A percentile compares a stretch with the other conserved stretches of the same genome.
Conservation (phyloP, 2,113 vertebrate genomes). For the Leptodactylus fuscus region DNA sequence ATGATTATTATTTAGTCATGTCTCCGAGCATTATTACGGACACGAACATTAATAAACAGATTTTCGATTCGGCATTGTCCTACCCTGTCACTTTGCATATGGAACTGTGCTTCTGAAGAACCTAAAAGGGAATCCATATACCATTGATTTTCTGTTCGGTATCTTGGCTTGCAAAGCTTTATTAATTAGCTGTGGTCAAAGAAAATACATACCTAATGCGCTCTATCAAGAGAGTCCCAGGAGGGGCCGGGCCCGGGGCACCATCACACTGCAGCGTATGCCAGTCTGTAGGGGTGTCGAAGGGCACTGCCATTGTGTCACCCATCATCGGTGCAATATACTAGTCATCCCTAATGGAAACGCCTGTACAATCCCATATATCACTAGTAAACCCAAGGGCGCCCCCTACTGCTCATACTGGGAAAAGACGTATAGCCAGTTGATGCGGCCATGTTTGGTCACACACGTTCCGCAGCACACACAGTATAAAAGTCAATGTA, state of each 20-base stretch:
- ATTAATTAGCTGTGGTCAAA: slow-evolving; percentile 53
- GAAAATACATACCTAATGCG: slow-evolving; percentile 41
- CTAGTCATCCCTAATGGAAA: background rate
- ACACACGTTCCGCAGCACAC: background rate
- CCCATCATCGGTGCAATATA: too few species aligned
- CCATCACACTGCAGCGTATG: background rate
- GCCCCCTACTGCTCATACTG: background rate
- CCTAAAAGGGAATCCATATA: slow-evolving; percentile 54
- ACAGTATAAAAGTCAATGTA: background rate
- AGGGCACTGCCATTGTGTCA: background rate
- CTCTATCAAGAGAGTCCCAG: slow-evolving; percentile 15
- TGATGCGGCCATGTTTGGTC: background rate
- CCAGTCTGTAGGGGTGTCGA: background rate
- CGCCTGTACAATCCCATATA: background rate
- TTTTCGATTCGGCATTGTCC: slow-evolving; percentile 31
- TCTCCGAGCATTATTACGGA: slow-evolving; percentile 6
- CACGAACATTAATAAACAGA: slow-evolving; percentile 38
- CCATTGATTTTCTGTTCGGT: slow-evolving; percentile 51
- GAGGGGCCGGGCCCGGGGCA: background rate
- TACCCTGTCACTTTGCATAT: slow-evolving; percentile 50
- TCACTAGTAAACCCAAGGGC: background rate
- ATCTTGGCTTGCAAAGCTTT: slow-evolving; percentile 45
- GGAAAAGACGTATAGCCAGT: background rate
- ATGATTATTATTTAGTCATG: slow-evolving; percentile 31
- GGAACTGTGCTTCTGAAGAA: slow-evolving; percentile 8